Percentiles rank a stretch among this genome's conserved stretches.
Conservation (phyloP, 2,797 vertebrate genomes). For the Acrossocheilus wenchowensis region DNA sequence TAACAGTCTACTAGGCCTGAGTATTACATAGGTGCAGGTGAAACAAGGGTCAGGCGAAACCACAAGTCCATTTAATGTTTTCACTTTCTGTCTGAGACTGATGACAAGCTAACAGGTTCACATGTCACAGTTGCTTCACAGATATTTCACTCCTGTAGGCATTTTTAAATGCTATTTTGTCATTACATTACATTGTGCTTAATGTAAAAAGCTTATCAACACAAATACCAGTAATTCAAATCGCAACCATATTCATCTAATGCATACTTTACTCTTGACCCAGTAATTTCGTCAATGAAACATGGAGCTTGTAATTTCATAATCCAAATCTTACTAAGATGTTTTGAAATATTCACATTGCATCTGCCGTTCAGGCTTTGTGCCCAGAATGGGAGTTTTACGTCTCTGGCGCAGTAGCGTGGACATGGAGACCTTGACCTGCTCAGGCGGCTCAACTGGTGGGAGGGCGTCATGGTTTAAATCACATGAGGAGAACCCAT, state of each 20-base stretch:
- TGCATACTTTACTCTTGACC: constrained; percentile 7
- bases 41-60: constrained; percentile 43
- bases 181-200: neutral
- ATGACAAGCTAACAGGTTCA: neutral
- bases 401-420: constrained; percentile 33
- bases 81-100: neutral
- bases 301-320: constrained; percentile 1
- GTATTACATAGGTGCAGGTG: constrained; percentile 20
- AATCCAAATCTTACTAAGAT: constrained; percentile 21
- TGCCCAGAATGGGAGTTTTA: constrained; percentile 32
- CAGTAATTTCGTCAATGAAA: constrained; percentile 28
- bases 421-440: constrained; percentile 43
- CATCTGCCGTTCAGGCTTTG: constrained; percentile 31
- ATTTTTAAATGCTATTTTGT: neutral
- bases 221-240: neutral
- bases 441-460: constrained; percentile 4
- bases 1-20: constrained; percentile 39
- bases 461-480: constrained; percentile 52
- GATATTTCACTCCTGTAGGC: neutral
- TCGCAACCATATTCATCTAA: neutral
- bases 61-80: constrained; percentile 34
- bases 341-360: constrained; percentile 26
- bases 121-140: neutral
- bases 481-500: constrained; percentile 37
- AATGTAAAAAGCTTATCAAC: neutral